Base-by-base conservation (phyloP, 1,140 invertebrate species). In the Scylla paramamosain region DNA sequence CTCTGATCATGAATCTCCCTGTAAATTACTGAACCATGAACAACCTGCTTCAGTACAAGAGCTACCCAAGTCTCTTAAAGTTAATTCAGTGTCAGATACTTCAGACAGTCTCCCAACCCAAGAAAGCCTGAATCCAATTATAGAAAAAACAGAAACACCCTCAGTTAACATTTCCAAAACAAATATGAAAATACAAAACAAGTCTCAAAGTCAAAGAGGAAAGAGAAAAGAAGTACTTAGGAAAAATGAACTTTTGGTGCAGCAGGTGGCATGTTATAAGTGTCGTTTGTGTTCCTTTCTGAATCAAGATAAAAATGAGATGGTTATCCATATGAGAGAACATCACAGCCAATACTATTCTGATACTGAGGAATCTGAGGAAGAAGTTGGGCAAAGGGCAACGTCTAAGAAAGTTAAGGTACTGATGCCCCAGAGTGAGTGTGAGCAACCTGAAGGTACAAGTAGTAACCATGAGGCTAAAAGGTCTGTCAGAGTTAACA, bases 221-320 rank as follows among this genome's bases (percentile, higher is more conserved):
- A 95, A 95, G 48, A 95, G 94, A 46, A 95, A 95, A 77, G 94
- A 95, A 46, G 92, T 95, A 32, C 86, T 92, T 59, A 92, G 84
- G 67, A 95, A 95, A 90, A 95, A 93, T 67, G 93, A 96, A 83
- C 84, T 94, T 20, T 82, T 96, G 10, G 93, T 96, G 12, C 92
- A 96, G 83, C 92, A 95, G 59, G 95, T 96, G 25, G 93, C 96
- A 77, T 95, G 94, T 90, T 96, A 95, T 48, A 96, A 96, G 77
- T 96, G 96, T 67, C 95, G 89, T n/a, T 39, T 95, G 48, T 96
- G 96, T 91, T 93, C 94, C 6, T 96, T 91, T 89, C 84, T 96
- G 29, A 95, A 92, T 92, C 91, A 95, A 32, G 93, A 95, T 59
- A 91, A 93, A 32, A 84, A 59, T 25, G 93, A 95, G 32, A 95